Base-by-base conservation (phyloP, 2,888 invertebrate genomes). In the Busseola fusca region DNA sequence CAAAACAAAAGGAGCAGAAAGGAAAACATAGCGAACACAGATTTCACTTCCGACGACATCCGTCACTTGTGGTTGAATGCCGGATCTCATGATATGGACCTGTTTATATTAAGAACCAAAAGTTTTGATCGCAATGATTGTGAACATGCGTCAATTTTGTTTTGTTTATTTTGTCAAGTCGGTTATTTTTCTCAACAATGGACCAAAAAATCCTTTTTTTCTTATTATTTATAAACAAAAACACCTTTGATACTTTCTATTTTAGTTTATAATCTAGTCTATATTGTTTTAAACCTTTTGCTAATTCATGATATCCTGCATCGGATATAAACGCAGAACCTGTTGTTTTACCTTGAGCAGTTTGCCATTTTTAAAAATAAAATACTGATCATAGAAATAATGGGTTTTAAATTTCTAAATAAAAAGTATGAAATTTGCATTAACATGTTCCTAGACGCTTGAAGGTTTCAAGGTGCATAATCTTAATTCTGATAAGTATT, bases 51-150 rank as follows among this genome's bases (percentile, higher is more conserved):
- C 52, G 56, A 40, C 34, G 60, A 71, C 42, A 59, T 64, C 21
- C 45, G 48, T 25, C 67, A 27, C 60, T 68, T 7, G 16, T 56
- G 12, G 16, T 0, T 40, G 50, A 84, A 71, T 82, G 78, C 57
- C 64, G 25, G 12, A 48, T 21, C n/a, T 25, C 21, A 27, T 56
- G 12, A 18, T 34, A 40, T 18, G 40, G 12, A 12, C 34, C 25
- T 42, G 25, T 74, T 70, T 83, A 77, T 81, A 83, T 80, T 30
- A 30, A 27, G 21, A 18, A 56, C n/a, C n/a, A 42, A 69, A 18
- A 9, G 1, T 7, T 40, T 30, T 30, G 18, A 50, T 12, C 10
- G 18, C 37, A 6, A 5, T 30, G 37, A 50, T 40, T 40, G 40
- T n/a, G 14, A n/a, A 37, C 62, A 14, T 30, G 16, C 9, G 21